A percentile compares a stretch with the other conserved stretches of the same genome.
Evolutionary conservation across 2,113 vertebrate species (phyloP).

Genomic region (Nerophis lumbriciformis): DNA sequence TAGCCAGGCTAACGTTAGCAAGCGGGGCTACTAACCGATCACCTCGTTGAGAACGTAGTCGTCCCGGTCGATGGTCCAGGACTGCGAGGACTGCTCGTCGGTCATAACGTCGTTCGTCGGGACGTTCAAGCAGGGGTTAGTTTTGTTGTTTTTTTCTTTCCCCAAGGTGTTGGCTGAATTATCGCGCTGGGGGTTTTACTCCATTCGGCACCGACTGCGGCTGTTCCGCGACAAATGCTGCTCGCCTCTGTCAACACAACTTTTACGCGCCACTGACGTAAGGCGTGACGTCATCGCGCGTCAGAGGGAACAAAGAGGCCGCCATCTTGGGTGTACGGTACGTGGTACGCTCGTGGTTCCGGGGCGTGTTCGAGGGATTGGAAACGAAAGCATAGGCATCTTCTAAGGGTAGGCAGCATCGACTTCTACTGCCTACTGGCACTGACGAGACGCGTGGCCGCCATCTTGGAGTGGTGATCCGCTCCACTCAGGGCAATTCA

Average conservation of each 20-base stretch:
- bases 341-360: not conserved
- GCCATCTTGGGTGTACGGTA: constrained; percentile 59
- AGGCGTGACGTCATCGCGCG: constrained; percentile 14
- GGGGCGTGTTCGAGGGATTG: not conserved
- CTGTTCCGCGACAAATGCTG: constrained; percentile 53
- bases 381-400: too few relatives aligned
- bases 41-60: constrained; percentile 94
- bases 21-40: constrained; percentile 82
- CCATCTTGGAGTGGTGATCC: too few relatives aligned
- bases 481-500: too few relatives aligned
- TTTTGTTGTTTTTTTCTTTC: not conserved
- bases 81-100: constrained; percentile 82
- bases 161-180: constrained; percentile 18
- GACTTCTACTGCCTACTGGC: too few relatives aligned
- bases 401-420: too few relatives aligned
- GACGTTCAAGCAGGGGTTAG: constrained; percentile 15
- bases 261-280: constrained; percentile 55
- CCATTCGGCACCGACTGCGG: constrained; percentile 52
- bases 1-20: constrained; percentile 50
- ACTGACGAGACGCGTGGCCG: too few relatives aligned
- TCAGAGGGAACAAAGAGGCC: constrained; percentile 2
- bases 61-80: constrained; percentile 90
- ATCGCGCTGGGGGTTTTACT: constrained; percentile 33
- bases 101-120: constrained; percentile 74
- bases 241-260: constrained; percentile 64